Base-by-base conservation (phyloP, 2,113 vertebrate species). In the Ornithorhynchus anatinus region DNA sequence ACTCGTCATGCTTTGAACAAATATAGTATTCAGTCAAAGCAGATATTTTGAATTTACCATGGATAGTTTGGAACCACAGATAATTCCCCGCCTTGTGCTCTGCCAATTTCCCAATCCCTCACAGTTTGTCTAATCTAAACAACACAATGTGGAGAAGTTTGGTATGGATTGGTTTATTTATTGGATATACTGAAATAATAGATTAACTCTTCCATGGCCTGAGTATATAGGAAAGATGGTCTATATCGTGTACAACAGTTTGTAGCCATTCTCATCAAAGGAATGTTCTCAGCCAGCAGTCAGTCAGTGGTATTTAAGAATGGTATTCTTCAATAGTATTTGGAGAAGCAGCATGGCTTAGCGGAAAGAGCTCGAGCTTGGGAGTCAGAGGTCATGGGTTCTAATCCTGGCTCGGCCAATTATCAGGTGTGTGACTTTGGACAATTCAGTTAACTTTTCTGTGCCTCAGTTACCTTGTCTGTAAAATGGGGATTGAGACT, bases 61-160 rank as follows among this genome's bases (percentile, higher is more conserved):
- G 5, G n/a, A 47, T 12, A 44, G 73, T 65, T 82, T 79, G 53
- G 40, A 58, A 36, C 32, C 54, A 43, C 65, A 48, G 50, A 33
- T 61, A 52, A 66, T 60, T 59, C 63, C 27, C 31, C 74, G 3
- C n/a, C 50, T 36, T 27, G 20, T 64, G 7, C 5, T 3, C n/a
- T 75, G 76, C 79, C 61, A 69, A 74, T 72, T 35, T 37, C 32
- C 16, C 37, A 75, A 35, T 27, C 58, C 35, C 4, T 76, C 3
- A 9, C 53, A 13, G 27, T 75, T 68, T 15, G 52, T 60, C 62
- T 77, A 50, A 77, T 29, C 11, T 65, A 63, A 81, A 35, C n/a
- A 56, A 7, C 23, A 36, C 57, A 69, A n/a, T 64, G 36, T 73
- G 57, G 59, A 27, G 17, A 53, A 13, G 43, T 83, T 86, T 44